Evolutionary conservation across 2,888 invertebrate genomes (phyloP), one percentile per base, ranked within the genome.

Genomic region (Muschampia plurimacula): DNA sequence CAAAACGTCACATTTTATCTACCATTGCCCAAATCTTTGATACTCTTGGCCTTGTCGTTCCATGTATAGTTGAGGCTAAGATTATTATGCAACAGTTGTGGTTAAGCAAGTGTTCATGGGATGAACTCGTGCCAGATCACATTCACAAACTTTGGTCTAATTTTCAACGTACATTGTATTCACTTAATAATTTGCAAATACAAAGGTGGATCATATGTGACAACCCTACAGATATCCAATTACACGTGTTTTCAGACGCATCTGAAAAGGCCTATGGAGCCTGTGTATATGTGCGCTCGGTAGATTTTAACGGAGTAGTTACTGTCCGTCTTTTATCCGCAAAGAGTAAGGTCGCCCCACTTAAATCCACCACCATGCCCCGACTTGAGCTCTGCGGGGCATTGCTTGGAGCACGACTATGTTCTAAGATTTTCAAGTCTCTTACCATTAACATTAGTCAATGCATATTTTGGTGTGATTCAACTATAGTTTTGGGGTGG

Each of bases 21-120:
- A n/a, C n/a, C n/a, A 49, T 49, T 4, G 49, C 49, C 7, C 49
- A 49, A 49, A 49, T 49, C 10, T 49, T 49, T 49, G 49, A 49
- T 49, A 55, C 62, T 63, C 41, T 76, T 4, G 76, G 77, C 2
- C 72, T 77, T 5, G 59, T 77, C 5, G 39, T 10, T 32, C 76
- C 76, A 10, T 74, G 74, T 15, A 67, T 75, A 15, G 63, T 77
- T 3, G 41, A 65, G 64, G 70, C 74, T 9, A 77, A 78, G 68
- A 70, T 78, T 9, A 44, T 78, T 2, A 46, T 78, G 66, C 78
- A 78, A 32, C 72, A 69, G 28, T 49, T 77, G 10, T 78, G 78
- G 77, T 15, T 65, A 49, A 49, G 49, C 10, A 49, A 49, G 49
- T n/a, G 49, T 49, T 49, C 49, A 49, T 49, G 49, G 49, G 49